Evolutionary conservation across 1,140 invertebrate species (phyloP), one percentile per base, ranked within the genome.

Genomic region (Bombyx mandarina): DNA sequence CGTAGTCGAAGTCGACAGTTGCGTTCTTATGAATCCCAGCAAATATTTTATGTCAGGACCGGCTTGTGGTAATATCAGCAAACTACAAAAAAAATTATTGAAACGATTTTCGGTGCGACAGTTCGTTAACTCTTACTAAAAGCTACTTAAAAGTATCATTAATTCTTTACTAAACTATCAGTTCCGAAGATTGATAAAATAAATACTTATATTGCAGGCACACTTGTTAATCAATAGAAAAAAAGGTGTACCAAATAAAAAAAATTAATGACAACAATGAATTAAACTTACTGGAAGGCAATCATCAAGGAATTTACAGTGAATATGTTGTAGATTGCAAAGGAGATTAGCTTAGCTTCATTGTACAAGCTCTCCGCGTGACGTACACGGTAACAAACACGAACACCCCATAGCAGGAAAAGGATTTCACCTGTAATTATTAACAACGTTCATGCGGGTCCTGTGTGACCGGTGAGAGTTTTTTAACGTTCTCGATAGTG

Each of bases 321-420:
- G 56, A 96, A 95, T 65, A 97, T 98, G 81, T 97, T 98, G 87
- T 98, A 98, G 57, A 97, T 97, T 7, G 96, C 95, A 86, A 96
- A 97, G 47, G 94, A 96, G 67, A 98, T 98, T 58, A 96, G 90
- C 72, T 94, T 90, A 6, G 96, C 96, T 88, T 98, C 97, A 82
- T 97, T 97, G 87, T 96, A 97, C 9, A 97, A 89, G 53, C 95
- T 96, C 77, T 97, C 95, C 0, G 96, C 96, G 78, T 97, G 96
- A 46, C 96, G 88, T 0, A 97, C 96, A 60, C 95, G 94, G 79
- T 96, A 95, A 78, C 96, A 98, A 6, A 98, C 94, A 55, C 93
- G 91, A 8, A 97, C 94, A 26, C 96, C 96, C 94, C 96, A 97
- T 18, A 96, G 91, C 18, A 98, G 87, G 73, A 98, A 97, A 1